Evolutionary conservation across 2,888 invertebrate species (phyloP), one percentile per base, ranked within the genome.

Genomic region (Sceliomorpha sp.): DNA sequence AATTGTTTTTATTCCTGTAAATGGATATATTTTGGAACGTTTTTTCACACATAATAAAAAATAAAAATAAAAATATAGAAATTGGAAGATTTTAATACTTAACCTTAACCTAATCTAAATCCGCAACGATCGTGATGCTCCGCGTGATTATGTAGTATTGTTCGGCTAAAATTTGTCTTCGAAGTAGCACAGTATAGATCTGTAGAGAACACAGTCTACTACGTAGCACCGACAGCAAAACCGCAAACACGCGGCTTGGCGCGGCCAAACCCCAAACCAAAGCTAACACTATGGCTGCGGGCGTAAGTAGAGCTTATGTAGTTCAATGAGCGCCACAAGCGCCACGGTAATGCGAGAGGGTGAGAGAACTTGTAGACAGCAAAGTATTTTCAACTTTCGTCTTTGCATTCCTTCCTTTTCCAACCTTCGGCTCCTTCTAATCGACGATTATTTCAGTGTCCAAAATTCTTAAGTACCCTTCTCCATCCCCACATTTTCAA

Each of bases 211-310:
- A 40, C 44, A 68, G 68, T 68, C 79, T 82, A 82, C 81, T 81
- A 74, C 75, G 73, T 75, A 83, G 77, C 76, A 83, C 80, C 83
- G 83, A 82, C 83, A 83, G 83, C 83, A 83, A 86, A 83, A 86
- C 86, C 87, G 80, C 87, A 87, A 88, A 85, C 86, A 83, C 84
- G 86, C 83, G 85, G 86, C 82, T 85, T 85, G 81, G 80, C 81
- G 79, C 79, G 79, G 81, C 82, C 82, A 85, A 84, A 86, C 83
- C 81, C 77, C 83, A 85, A 85, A 85, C 87, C 85, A 86, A 82
- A 86, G 83, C 83, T 81, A 84, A 86, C 81, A 84, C 82, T 80
- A 83, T 77, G 80, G 79, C 79, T 80, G 73, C 76, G 75, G 68
- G 78, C 75, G 76, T 78, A 82, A 83, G 81, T 79, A 77, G 76